Evolutionary conservation across 2,113 vertebrate genomes (phyloP).

Genomic region (Cinclus cinclus): DNA sequence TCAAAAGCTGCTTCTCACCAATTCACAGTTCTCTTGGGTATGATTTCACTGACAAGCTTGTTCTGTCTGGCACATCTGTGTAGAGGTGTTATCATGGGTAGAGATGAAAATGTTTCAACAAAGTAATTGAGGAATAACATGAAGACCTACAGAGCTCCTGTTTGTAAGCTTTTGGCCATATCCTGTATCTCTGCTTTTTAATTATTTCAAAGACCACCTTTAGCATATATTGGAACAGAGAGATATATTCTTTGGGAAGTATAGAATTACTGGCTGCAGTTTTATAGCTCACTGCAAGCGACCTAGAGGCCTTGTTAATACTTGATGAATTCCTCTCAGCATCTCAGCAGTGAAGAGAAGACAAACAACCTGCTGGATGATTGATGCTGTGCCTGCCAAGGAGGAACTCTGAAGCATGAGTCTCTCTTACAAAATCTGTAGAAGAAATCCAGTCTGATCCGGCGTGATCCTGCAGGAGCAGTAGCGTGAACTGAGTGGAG

Average conservation of each 20-base stretch:
- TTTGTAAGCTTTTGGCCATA: not conserved
- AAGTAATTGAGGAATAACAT: not conserved
- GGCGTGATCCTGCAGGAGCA: not conserved
- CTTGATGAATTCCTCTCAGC: constrained; percentile 38
- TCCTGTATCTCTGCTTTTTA: not conserved
- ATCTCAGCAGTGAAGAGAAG: not conserved
- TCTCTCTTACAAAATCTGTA: not conserved
- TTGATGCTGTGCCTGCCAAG: constrained; percentile 4
- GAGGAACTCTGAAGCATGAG: not conserved
- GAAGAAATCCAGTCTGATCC: not conserved
- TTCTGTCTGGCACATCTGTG: not conserved
- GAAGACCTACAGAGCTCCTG: not conserved
- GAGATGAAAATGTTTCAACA: not conserved
- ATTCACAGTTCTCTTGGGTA: not conserved
- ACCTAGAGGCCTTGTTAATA: constrained; percentile 39
- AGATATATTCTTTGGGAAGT: not conserved
- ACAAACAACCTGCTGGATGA: constrained; percentile 16
- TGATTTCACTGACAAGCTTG: not conserved
- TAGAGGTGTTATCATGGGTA: not conserved
- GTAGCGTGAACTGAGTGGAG: not conserved
- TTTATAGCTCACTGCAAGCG: not conserved
- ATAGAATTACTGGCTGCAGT: not conserved
- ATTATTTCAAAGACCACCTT: not conserved
- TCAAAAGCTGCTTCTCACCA: not conserved
- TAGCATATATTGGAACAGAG: not conserved